Evolutionary conservation across 2,797 vertebrate genomes (phyloP).

Genomic region (Paguma larvata): DNA sequence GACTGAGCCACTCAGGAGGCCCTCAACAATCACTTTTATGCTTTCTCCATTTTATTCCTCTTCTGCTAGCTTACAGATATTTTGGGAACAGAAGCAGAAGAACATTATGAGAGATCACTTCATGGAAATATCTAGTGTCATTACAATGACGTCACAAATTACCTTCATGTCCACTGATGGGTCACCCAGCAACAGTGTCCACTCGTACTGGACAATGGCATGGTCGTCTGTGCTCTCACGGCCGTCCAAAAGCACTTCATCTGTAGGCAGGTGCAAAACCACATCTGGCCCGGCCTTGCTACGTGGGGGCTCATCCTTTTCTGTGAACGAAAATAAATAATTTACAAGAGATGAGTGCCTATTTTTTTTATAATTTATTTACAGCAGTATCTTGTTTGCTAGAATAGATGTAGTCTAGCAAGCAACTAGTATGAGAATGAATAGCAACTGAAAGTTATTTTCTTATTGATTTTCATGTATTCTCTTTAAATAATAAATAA

Average conservation of each 20-base stretch:
- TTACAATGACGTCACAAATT: not conserved
- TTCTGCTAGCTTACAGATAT: not conserved
- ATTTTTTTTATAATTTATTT: not conserved
- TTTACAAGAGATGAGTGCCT: constrained; percentile 14
- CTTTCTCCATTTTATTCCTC: not conserved
- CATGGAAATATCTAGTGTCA: not conserved
- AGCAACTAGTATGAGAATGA: constrained; percentile 21
- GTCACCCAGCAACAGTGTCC: constrained; percentile 94
- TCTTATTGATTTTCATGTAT: not conserved
- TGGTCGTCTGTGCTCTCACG: constrained; percentile 96
- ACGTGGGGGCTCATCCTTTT: constrained; percentile 92
- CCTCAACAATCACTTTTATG: not conserved
- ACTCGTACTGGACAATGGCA: constrained; percentile 93
- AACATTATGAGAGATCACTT: not conserved
- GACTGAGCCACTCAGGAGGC: too few relatives aligned
- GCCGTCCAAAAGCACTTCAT: constrained; percentile 95
- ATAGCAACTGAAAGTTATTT: not conserved
- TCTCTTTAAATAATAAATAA: not conserved
- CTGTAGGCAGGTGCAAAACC: constrained; percentile 95
- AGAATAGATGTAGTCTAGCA: not conserved
- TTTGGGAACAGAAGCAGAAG: not conserved
- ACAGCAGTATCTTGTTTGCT: not conserved
- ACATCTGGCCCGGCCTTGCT: constrained; percentile 95
- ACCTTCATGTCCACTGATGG: constrained; percentile 95
- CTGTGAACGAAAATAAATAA: constrained; percentile 83